These are phyloP conservation scores for Oreonectes daqikongensis DNA, from an alignment of 2,797 vertebrate genomes.

Conservation along the genomic window DNA sequence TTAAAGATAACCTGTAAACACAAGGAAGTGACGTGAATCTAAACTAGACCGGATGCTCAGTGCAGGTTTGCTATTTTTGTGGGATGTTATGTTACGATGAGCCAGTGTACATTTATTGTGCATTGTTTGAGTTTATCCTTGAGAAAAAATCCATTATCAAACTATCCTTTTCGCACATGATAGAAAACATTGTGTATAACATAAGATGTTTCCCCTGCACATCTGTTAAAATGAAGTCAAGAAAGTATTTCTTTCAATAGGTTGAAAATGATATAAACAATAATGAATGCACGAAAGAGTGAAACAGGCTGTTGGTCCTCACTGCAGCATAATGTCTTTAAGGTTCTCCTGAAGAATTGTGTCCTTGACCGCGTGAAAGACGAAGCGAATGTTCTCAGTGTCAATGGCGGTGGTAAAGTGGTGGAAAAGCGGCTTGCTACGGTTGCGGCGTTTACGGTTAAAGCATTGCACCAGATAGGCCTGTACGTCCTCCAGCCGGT, in stretches of 20 bases:
- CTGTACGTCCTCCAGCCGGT: constrained; percentile 90
- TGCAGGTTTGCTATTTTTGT: constrained; percentile 32
- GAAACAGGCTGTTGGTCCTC: constrained; percentile 62
- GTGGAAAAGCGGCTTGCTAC: constrained; percentile 92
- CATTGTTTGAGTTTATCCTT: constrained; percentile 29
- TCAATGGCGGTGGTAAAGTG: constrained; percentile 98
- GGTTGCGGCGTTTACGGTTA: constrained; percentile 90
- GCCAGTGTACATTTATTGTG: constrained; percentile 25
- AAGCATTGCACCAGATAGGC: constrained; percentile 92
- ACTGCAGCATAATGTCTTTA: constrained; percentile 97
- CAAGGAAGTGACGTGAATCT: constrained; percentile 8
- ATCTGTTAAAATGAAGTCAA: not conserved
- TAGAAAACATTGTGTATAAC: constrained; percentile 3
- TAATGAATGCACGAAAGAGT: not conserved
- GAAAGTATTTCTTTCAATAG: not conserved
- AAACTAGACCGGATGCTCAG: constrained; percentile 37
- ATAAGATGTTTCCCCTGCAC: not conserved
- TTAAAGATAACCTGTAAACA: constrained; percentile 21
- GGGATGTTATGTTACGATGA: constrained; percentile 20
- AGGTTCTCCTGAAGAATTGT: constrained; percentile 97
- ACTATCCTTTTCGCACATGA: constrained; percentile 40
- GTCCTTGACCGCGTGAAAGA: constrained; percentile 97
- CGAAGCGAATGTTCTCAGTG: constrained; percentile 97
- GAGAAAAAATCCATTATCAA: not conserved
- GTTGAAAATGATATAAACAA: constrained; percentile 5